Evolutionary conservation across 2,888 invertebrate genomes (phyloP).

Genomic region (Cerceris ruficornis): DNA sequence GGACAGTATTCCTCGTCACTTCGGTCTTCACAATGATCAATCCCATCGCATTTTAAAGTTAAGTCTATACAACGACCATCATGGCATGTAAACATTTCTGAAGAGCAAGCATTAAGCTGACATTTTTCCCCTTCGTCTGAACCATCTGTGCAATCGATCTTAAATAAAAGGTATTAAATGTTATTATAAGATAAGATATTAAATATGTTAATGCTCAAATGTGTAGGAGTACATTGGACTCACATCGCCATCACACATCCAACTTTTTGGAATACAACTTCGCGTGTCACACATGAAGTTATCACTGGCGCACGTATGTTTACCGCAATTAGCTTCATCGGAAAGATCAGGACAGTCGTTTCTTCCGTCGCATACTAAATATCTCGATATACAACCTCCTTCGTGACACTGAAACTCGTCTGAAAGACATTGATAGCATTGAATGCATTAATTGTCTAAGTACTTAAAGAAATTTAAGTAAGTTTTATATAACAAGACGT

Average conservation of each 20-base stretch:
- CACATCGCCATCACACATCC: conserved; percentile 81
- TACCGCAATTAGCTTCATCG: conserved; percentile 85
- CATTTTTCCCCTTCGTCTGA: conserved; percentile 77
- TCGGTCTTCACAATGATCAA: conserved; percentile 84
- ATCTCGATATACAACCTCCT: conserved; percentile 87
- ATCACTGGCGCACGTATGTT: conserved; percentile 63
- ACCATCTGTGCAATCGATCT: conserved; percentile 76
- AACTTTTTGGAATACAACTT: conserved; percentile 78
- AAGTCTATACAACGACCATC: conserved; percentile 84
- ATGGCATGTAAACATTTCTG: conserved; percentile 81
- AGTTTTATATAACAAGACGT: no score
- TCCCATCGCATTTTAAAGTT: conserved; percentile 83
- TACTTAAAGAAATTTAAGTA: conserved; percentile 10
- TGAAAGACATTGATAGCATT: conserved; percentile 54
- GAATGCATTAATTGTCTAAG: conserved; percentile 13
- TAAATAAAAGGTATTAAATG: background rate
- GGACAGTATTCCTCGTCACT: conserved; percentile 84
- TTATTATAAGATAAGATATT: background rate
- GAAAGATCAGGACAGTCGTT: conserved; percentile 89
- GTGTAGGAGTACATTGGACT: background rate
- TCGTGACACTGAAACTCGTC: conserved; percentile 85
- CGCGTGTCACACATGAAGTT: conserved; percentile 77
- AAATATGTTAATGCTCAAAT: background rate
- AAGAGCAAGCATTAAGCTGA: conserved; percentile 67
- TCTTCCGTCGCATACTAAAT: conserved; percentile 88